phyloP scores from a whole-genome alignment of 2,113 vertebrate species.

The Hiodon tergisus region DNA sequence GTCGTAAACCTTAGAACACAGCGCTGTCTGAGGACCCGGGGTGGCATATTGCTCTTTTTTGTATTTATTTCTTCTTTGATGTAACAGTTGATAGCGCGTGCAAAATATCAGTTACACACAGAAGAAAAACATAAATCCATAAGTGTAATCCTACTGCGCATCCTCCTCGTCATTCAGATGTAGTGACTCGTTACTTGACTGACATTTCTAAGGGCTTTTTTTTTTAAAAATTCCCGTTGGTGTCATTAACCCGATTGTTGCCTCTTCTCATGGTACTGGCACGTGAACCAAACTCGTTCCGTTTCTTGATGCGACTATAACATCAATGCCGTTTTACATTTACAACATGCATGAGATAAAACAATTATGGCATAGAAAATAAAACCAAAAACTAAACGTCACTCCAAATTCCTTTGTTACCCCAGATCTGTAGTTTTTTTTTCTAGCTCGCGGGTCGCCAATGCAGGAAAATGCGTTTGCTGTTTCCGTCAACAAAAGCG shows the following conservation, averaged over 20 bases:
- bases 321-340: background rate
- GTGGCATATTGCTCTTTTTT: background rate
- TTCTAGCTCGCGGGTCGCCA: constrained; percentile 1
- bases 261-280: background rate
- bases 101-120: background rate
- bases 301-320: too few species aligned
- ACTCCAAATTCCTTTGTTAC: constrained; percentile 7
- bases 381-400: background rate
- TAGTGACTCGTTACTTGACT: background rate
- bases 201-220: background rate
- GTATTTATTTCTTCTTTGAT: background rate
- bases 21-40: background rate
- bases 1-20: constrained; percentile 36
- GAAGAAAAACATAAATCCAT: constrained; percentile 15
- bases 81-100: constrained; percentile 10
- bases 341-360: background rate
- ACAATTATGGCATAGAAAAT: background rate
- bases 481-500: background rate
- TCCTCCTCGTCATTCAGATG: background rate
- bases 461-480: background rate
- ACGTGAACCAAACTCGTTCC: background rate
- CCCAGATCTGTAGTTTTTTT: background rate
- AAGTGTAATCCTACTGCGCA: background rate
- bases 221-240: background rate
- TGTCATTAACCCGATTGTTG: constrained; percentile 7